These are phyloP conservation scores for Germaria angustata DNA, from an alignment of 2,888 invertebrate species.

Conservation along the genomic window DNA sequence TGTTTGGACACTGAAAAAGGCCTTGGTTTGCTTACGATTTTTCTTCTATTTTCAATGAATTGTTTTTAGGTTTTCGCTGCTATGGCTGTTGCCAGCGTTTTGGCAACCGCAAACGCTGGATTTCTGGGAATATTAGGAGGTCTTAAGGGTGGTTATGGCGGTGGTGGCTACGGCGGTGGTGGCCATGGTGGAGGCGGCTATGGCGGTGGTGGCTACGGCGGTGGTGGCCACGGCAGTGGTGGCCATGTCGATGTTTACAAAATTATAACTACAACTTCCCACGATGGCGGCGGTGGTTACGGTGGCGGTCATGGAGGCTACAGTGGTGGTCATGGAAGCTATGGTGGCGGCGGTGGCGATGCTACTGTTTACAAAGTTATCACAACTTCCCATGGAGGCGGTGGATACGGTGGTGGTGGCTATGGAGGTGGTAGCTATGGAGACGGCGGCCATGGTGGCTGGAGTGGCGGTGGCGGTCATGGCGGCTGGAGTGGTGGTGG, in stretches of 20 bases:
- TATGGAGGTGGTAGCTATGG: slow-evolving; percentile 15
- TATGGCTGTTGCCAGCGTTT: slow-evolving; percentile 40
- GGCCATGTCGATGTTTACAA: slow-evolving; percentile 24
- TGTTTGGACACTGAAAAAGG: neutral
- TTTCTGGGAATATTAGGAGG: slow-evolving; percentile 49
- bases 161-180: slow-evolving; percentile 19
- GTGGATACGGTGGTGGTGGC: neutral
- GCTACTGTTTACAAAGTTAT: slow-evolving; percentile 24
- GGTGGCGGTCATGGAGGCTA: neutral
- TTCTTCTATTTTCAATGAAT: neutral
- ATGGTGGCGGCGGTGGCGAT: slow-evolving; percentile 44
- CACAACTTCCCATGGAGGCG: slow-evolving; percentile 6
- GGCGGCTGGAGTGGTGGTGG: slow-evolving; percentile 8
- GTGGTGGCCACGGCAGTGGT: slow-evolving; percentile 55
- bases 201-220: slow-evolving; percentile 57
- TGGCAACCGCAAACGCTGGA: slow-evolving; percentile 58
- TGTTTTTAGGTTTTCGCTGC: slow-evolving; percentile 51
- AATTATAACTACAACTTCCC: too few relatives aligned
- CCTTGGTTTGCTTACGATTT: neutral
- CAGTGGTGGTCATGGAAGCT: slow-evolving; percentile 42
- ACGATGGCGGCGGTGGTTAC: slow-evolving; percentile 2
- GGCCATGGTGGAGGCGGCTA: slow-evolving; percentile 17
- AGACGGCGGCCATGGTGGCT: slow-evolving; percentile 43
- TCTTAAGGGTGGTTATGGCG: slow-evolving; percentile 13
- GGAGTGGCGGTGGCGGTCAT: neutral